A percentile compares a stretch with the other conserved stretches of the same genome.
Evolutionary conservation across 2,113 vertebrate genomes (phyloP).

Genomic region (Sinocyclocheilus anshuiensis): DNA sequence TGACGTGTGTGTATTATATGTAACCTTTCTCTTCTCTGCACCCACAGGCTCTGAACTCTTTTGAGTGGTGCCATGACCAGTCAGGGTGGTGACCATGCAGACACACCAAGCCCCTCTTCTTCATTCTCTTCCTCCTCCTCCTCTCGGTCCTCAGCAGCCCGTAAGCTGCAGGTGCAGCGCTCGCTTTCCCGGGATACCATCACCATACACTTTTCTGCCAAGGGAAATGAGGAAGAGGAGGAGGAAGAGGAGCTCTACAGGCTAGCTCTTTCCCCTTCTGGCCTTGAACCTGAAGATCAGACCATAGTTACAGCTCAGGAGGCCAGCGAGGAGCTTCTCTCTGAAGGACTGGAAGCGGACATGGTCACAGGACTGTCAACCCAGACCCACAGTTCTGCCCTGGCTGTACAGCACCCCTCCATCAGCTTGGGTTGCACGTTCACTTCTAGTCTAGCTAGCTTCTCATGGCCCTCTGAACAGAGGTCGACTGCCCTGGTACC

Average conservation of each 20-base stretch:
- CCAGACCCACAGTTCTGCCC: constrained; percentile 74
- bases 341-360: constrained; percentile 70
- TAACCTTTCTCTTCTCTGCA: constrained; percentile 47
- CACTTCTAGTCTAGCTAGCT: constrained; percentile 66
- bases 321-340: constrained; percentile 87
- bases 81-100: constrained; percentile 87
- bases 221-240: constrained; percentile 95
- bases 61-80: constrained; percentile 91
- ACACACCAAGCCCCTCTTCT: constrained; percentile 78
- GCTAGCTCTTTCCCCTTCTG: constrained; percentile 58
- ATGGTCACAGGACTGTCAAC: constrained; percentile 67
- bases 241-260: constrained; percentile 89
- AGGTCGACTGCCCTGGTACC: constrained; percentile 69
- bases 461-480: constrained; percentile 75
- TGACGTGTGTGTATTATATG: background rate
- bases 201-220: constrained; percentile 97
- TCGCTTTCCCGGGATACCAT: constrained; percentile 94
- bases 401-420: constrained; percentile 72
- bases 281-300: constrained; percentile 78
- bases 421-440: constrained; percentile 58
- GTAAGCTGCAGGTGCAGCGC: constrained; percentile 95
- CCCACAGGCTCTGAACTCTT: constrained; percentile 80
- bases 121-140: constrained; percentile 61
- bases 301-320: constrained; percentile 85
- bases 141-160: constrained; percentile 80